These are phyloP conservation scores for Tokudaia muenninki DNA, from an alignment of 2,797 vertebrate species.

Conservation along the genomic window DNA sequence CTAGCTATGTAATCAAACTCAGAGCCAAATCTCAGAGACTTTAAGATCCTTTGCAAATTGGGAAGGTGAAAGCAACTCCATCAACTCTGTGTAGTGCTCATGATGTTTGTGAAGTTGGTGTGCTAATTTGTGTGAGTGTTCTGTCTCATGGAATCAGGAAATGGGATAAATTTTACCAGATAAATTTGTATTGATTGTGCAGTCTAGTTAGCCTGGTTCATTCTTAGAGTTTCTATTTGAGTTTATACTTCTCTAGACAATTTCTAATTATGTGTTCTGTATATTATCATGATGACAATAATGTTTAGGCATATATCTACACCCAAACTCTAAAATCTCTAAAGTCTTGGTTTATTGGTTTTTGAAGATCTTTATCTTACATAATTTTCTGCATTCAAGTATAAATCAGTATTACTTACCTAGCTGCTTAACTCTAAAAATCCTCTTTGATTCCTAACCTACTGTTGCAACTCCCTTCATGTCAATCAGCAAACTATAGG, in stretches of 20 bases:
- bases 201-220: background rate
- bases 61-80: background rate
- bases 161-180: background rate
- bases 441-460: background rate
- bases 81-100: fast-evolving
- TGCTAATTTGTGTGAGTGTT: background rate
- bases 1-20: background rate
- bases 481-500: background rate
- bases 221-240: background rate
- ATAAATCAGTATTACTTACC: background rate
- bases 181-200: background rate
- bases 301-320: background rate
- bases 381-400: background rate
- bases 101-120: background rate
- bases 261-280: background rate
- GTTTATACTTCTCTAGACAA: background rate
- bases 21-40: background rate
- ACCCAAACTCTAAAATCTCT: background rate
- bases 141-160: background rate
- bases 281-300: background rate
- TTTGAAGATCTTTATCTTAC: background rate
- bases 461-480: background rate
- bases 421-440: background rate
- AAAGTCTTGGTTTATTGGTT: background rate
- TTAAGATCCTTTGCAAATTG: background rate